These are phyloP conservation scores for Rhinatrema bivittatum DNA, from an alignment of 2,797 vertebrate genomes.

Conservation along the genomic window DNA sequence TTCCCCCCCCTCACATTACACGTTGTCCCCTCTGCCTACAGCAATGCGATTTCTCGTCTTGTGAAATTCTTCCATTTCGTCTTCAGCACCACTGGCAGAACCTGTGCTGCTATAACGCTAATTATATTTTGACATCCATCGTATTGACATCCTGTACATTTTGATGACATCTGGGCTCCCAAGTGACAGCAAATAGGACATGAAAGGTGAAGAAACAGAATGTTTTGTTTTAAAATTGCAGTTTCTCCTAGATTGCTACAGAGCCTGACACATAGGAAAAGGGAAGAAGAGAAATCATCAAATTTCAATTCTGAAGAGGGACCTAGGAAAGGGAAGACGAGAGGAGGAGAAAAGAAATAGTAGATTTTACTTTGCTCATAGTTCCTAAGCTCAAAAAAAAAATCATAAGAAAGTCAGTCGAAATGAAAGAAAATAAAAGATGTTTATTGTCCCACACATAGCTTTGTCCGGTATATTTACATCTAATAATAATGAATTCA, in stretches of 20 bases:
- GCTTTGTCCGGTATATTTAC: too few species aligned
- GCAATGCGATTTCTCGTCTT: too few species aligned
- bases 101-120: background rate
- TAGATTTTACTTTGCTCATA: too few species aligned
- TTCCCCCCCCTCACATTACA: background rate
- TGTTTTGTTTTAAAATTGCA: conserved; percentile 23
- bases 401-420: too few species aligned
- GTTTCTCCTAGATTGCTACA: conserved; percentile 9
- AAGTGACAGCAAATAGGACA: conserved; percentile 17
- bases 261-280: conserved; percentile 16
- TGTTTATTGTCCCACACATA: too few species aligned
- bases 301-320: too few species aligned
- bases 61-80: too few species aligned
- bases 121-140: conserved; percentile 24
- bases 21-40: background rate
- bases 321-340: background rate
- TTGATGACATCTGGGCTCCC: conserved; percentile 26
- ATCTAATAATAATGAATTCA: too few species aligned
- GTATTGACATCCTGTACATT: conserved; percentile 21
- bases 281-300: background rate
- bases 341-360: background rate
- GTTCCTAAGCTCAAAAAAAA: too few species aligned
- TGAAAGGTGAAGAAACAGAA: background rate
- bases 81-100: fast-evolving
- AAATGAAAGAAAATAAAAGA: too few species aligned